Conservation (phyloP, 2,113 vertebrate species). For the Lethenteron reissneri region DNA sequence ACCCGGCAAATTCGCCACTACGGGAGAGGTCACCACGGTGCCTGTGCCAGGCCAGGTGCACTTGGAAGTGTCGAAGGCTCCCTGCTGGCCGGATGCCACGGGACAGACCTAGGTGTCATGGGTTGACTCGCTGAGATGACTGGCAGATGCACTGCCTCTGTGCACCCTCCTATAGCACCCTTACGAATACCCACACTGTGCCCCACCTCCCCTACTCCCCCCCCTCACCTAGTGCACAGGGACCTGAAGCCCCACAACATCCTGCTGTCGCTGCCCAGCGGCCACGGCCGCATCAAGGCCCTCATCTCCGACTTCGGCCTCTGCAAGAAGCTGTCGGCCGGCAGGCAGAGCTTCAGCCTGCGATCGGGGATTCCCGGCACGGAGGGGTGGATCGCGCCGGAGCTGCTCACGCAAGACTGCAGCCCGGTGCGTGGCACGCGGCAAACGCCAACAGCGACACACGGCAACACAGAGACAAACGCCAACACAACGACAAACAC, state of each 20-base stretch:
- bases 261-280: constrained; percentile 44
- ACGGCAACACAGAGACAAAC: too few species aligned
- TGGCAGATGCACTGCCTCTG: not conserved
- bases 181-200: too few species aligned
- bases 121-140: not conserved
- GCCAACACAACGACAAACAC: too few species aligned
- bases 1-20: too few species aligned
- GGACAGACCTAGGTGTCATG: not conserved
- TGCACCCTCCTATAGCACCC: fast-evolving
- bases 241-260: constrained; percentile 92
- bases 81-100: not conserved
- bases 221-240: constrained; percentile 40
- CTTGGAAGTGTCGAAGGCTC: not conserved
- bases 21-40: too few species aligned
- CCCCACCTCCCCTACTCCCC: not conserved
- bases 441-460: not conserved
- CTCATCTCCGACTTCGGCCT: constrained; percentile 84
- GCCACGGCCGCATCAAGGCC: constrained; percentile 37
- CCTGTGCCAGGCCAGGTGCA: not conserved
- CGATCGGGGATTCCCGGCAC: constrained; percentile 72
- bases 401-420: constrained; percentile 37
- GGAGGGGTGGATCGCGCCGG: constrained; percentile 85
- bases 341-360: constrained; percentile 59
- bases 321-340: constrained; percentile 72
- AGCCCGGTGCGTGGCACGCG: constrained; percentile 35